Percentiles rank a stretch among this genome's conserved stretches.
These are phyloP conservation scores for Hiodon alosoides DNA, from an alignment of 2,113 vertebrate species.

Conservation along the genomic window DNA sequence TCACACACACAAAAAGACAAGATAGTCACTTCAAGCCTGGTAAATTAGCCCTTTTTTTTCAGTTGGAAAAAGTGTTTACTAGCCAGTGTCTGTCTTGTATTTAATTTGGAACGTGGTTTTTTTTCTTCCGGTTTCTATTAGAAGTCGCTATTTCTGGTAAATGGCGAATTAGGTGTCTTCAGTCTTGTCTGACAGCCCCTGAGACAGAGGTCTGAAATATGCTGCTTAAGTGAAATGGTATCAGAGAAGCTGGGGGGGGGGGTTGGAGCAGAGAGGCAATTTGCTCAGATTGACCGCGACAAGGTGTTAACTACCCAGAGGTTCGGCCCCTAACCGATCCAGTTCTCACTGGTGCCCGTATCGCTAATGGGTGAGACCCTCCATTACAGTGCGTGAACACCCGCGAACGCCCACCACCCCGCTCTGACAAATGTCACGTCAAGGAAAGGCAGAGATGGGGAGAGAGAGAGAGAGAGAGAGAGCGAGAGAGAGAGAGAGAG, in stretches of 20 bases:
- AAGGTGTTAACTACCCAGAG: conserved; percentile 30
- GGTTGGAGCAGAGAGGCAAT: conserved; percentile 28
- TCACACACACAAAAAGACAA: neutral
- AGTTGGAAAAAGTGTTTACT: neutral
- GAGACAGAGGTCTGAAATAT: neutral
- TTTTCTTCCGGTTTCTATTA: neutral
- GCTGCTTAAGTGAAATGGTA: neutral
- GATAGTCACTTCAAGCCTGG: neutral
- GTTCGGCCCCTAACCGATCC: conserved; percentile 36
- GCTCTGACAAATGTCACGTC: neutral
- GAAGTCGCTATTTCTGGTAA: neutral
- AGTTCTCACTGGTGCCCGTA: conserved; percentile 38
- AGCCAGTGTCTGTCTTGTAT: neutral
- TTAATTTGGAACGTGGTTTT: neutral
- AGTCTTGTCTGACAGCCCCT: too few relatives aligned
- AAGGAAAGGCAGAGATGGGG: neutral
- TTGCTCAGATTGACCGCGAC: conserved; percentile 38
- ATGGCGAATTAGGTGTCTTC: too few relatives aligned
- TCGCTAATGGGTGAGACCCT: conserved; percentile 22
- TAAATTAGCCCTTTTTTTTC: neutral
- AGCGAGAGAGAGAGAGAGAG: neutral
- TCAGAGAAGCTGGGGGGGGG: neutral
- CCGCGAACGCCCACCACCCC: conserved; percentile 6
- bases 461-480: neutral
- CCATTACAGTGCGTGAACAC: conserved; percentile 25